Base-by-base conservation (phyloP, 2,797 vertebrate genomes). In the Sphaeramia orbicularis region DNA sequence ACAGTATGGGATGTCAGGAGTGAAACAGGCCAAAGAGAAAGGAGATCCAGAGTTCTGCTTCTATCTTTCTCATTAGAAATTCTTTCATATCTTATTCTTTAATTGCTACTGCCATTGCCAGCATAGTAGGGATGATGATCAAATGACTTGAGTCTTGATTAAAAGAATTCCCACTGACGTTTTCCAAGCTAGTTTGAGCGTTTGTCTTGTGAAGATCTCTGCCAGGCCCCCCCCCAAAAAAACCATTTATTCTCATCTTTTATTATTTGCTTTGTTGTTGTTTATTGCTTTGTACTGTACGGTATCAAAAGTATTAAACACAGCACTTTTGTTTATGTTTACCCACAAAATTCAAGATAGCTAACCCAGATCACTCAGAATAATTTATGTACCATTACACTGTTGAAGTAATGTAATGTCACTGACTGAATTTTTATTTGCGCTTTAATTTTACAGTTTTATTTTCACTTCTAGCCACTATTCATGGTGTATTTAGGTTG, bases 41-140 rank as follows among this genome's bases (percentile, higher is more conserved):
- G 44, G n/a, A 18, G 42, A 41, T 18, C 21, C 10, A 3, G 53
- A 47, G 18, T 13, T 40, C 37, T 13, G 36, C 51, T 73, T 65
- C 65, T 36, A 64, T 68, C 51, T 6, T 2, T 10, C 61, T 83
- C 66, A 74, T 84, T 57, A 75, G 18, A 12, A 27, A 73, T 84
- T 79, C 69, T 67, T 44, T 78, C 41, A 75, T 67, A 66, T 76
- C 59, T 52, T 48, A 7, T 48, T 78, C 7, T 32, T 59, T 56
- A 71, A 78, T 72, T 58, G 71, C 40, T 4, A 4, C 37, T 3
- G 7, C 62, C 1, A 10, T 41, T n/a, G 10, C 53, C 49, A 58
- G 19, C 12, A 43, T 45, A 40, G 45, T 7, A 15, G 12, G 11
- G 32, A 56, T 2, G 7, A 48, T 52, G 64, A 67, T 78, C 42